Percentiles rank a stretch among this genome's conserved stretches.
phyloP scores from a whole-genome alignment of 2,797 vertebrate species.

The Nyctibius grandis region DNA sequence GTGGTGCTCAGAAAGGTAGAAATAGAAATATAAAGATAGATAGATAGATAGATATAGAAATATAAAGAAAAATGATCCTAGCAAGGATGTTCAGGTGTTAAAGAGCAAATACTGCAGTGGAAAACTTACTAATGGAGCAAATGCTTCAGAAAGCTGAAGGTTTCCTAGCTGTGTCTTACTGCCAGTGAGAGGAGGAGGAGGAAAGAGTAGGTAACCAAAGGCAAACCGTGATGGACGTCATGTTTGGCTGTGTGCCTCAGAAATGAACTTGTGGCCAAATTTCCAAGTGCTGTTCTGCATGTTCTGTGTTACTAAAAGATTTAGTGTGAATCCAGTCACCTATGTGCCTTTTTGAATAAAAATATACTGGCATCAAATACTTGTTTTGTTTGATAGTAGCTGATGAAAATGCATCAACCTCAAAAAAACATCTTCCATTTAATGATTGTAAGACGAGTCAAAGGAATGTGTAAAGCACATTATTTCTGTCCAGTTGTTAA shows the following conservation, averaged over 20 bases:
- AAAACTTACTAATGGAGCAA: not conserved
- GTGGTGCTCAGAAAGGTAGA: not conserved
- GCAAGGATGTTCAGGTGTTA: not conserved
- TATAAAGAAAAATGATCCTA: not conserved
- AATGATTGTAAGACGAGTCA: not conserved
- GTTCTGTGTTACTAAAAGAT: not conserved
- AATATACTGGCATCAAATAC: not conserved
- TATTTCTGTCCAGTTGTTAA: not conserved
- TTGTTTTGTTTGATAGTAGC: not conserved
- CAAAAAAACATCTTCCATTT: not conserved
- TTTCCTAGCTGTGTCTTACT: accelerated
- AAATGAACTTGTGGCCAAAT: not conserved
- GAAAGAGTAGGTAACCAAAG: not conserved
- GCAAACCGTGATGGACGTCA: accelerated
- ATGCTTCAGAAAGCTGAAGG: not conserved
- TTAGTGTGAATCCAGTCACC: not conserved
- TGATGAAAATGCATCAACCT: not conserved
- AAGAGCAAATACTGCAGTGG: not conserved
- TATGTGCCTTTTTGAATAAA: not conserved
- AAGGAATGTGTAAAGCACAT: not conserved
- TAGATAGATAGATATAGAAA: not conserved
- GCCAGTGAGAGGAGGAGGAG: not conserved
- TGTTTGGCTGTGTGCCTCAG: not conserved
- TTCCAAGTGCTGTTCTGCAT: accelerated
- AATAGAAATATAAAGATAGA: too few species aligned